A percentile compares a stretch with the other conserved stretches of the same genome.
These are phyloP conservation scores for Lysandra coridon DNA, from an alignment of 2,888 invertebrate species.

Conservation along the genomic window DNA sequence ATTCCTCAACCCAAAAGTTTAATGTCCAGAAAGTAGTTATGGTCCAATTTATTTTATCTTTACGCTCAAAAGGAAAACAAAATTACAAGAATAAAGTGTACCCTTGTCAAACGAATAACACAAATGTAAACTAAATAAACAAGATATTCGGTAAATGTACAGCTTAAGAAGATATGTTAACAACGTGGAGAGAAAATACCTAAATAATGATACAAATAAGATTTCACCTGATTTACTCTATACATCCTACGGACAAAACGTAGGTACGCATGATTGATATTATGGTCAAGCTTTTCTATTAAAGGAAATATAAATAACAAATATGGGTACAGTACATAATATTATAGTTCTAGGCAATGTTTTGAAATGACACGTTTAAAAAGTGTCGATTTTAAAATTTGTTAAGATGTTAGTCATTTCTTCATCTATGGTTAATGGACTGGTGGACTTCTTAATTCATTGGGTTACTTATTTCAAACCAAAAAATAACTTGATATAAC, in stretches of 20 bases:
- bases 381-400: too few species aligned
- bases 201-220: conserved; percentile 7
- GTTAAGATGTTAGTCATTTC: too few species aligned
- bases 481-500: too few species aligned
- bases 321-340: too few species aligned
- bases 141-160: not conserved
- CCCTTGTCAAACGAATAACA: conserved; percentile 4
- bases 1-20: conserved; percentile 23
- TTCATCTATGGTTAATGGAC: too few species aligned
- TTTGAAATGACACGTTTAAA: too few species aligned
- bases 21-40: conserved; percentile 27
- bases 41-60: conserved; percentile 2
- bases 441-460: too few species aligned
- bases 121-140: conserved; percentile 13
- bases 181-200: conserved; percentile 1
- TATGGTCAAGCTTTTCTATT: not conserved
- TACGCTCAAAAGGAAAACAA: conserved; percentile 20
- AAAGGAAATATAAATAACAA: too few species aligned
- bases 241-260: not conserved
- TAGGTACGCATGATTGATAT: not conserved
- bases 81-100: conserved; percentile 6
- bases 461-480: too few species aligned
- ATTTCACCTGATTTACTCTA: not conserved
- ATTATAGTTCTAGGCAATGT: too few species aligned
- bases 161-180: not conserved